Evolutionary conservation across 2,888 invertebrate species (phyloP), one percentile per base, ranked within the genome.

Genomic region (Melanotus villosus): DNA sequence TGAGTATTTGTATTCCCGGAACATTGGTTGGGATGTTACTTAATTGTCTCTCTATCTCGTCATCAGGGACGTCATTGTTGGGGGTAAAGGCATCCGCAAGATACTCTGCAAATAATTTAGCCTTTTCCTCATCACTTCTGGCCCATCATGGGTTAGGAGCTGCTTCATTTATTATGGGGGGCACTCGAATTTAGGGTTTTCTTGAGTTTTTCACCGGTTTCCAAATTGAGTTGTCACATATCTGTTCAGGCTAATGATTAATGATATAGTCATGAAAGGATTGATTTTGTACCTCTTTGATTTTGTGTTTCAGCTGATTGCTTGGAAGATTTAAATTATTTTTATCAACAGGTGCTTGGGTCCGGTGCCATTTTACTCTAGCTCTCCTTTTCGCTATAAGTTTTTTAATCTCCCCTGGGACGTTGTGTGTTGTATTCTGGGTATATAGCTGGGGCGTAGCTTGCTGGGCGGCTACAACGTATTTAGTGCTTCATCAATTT

Each of bases 401-500:
- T 6, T 43, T 12, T 43, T 43, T 43, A 16, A 16, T 43, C 18
- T 56, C 34, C 34, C 16, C 36, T 10, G 56, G 19, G 18, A 56
- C 36, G 34, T 34, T 36, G 14, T 38, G 10, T 56, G 56, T 56
- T 2, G 34, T 16, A 19, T 34, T 34, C 54, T 30, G 14, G 30
- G 34, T 14, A 54, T 54, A 1, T 30, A 34, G 7, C 9, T 14
- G 32, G 18, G 54, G 30, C 18, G 52, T 52, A 19, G 52, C 18
- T 26, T 19, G 23, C 21, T 23, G 52, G 52, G 23, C 2, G 21
- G 52, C 52, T 23, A 26, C 23, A 3, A 52, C 52, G 18, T 54
- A 16, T n/a, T 54, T 34, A 54, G 30, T 54, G 34, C 54, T 54
- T 54, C 54, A 30, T 54, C 34, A 34, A 54, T 26, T 54, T 54